phyloP scores from a whole-genome alignment of 2,888 invertebrate genomes.

The Epirrita christyi region DNA sequence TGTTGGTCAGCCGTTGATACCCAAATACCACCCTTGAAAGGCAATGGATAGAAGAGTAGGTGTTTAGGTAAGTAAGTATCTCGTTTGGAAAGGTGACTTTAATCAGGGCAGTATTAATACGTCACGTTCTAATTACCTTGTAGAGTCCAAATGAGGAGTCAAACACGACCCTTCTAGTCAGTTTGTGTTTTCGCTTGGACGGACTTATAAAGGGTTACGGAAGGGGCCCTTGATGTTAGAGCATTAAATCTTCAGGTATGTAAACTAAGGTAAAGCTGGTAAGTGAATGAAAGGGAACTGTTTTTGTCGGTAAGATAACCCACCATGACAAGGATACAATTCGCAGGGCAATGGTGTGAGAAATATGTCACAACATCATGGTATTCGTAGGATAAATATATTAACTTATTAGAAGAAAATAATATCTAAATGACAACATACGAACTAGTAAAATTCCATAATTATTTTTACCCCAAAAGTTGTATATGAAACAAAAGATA shows the following conservation, averaged over 20 bases:
- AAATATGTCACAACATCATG: no score
- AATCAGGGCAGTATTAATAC: slow-evolving; percentile 5
- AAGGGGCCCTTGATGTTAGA: slow-evolving; percentile 32
- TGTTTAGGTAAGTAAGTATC: not conserved
- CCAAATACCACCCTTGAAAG: not conserved
- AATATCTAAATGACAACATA: no score
- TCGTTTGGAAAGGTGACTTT: not conserved
- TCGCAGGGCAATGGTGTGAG: not conserved
- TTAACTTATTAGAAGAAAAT: no score
- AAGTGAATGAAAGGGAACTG: slow-evolving; percentile 27
- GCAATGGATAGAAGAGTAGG: not conserved
- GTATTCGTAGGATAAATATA: no score
- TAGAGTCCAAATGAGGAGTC: slow-evolving; percentile 62
- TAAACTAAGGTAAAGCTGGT: slow-evolving; percentile 29
- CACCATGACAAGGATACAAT: slow-evolving; percentile 9
- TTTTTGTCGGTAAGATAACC: slow-evolving; percentile 33
- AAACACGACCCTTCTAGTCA: slow-evolving; percentile 50
- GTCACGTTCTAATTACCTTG: slow-evolving; percentile 52
- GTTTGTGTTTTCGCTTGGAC: slow-evolving; percentile 57
- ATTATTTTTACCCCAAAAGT: no score
- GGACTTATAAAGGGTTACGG: slow-evolving; percentile 53
- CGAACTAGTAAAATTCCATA: no score
- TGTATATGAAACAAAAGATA: no score
- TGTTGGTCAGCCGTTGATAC: no score
- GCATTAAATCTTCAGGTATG: slow-evolving; percentile 41